phyloP scores from a whole-genome alignment of 2,888 invertebrate species.

The Patella depressa region DNA sequence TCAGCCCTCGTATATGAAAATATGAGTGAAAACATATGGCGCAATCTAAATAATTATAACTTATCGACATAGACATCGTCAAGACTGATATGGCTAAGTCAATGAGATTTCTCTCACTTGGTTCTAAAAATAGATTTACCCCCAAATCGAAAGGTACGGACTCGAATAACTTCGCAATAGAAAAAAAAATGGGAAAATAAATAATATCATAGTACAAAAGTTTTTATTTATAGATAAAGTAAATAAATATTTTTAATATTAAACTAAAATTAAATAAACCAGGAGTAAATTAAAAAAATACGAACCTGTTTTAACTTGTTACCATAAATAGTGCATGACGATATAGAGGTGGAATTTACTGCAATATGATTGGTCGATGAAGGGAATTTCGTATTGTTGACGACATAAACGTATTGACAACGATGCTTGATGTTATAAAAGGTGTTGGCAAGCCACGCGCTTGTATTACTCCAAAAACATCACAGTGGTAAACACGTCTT shows the following conservation, averaged over 20 bases:
- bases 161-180: no score
- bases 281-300: no score
- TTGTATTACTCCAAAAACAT: background rate
- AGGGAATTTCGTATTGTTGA: background rate
- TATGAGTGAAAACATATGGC: conserved; percentile 48
- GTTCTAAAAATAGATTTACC: conserved; percentile 22
- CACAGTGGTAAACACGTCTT: background rate
- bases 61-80: conserved; percentile 54
- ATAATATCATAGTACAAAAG: no score
- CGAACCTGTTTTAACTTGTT: background rate
- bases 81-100: conserved; percentile 10
- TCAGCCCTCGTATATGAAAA: conserved; percentile 59
- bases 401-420: conserved; percentile 8
- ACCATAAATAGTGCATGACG: conserved; percentile 5
- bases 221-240: no score
- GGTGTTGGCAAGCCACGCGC: background rate
- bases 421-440: background rate
- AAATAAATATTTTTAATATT: no score
- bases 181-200: no score
- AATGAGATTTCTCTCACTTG: conserved; percentile 1
- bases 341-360: background rate
- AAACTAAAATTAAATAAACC: no score
- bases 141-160: background rate
- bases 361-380: background rate
- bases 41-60: conserved; percentile 40